A percentile compares a stretch with the other conserved stretches of the same genome.
These are phyloP conservation scores for Cephonodes hylas DNA, from an alignment of 2,888 invertebrate genomes.

Conservation along the genomic window DNA sequence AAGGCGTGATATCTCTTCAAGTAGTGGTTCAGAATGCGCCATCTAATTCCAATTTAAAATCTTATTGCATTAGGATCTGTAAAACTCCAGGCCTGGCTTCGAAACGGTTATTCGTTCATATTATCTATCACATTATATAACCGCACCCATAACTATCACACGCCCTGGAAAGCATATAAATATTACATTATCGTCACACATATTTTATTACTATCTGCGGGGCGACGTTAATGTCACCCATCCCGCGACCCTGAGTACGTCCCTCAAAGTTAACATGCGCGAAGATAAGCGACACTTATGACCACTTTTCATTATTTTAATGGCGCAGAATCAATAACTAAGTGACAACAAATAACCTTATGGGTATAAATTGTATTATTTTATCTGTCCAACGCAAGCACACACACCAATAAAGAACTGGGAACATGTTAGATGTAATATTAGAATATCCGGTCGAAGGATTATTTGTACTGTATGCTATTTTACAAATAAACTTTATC, in stretches of 20 bases:
- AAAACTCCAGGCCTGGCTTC: not conserved
- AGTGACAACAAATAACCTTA: not conserved
- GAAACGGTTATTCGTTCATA: not conserved
- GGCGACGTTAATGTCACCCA: conserved; percentile 1
- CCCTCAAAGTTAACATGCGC: conserved; percentile 8
- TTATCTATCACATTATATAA: not conserved
- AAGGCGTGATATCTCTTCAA: too few relatives aligned
- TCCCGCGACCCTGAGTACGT: not conserved
- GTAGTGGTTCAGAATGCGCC: too few relatives aligned
- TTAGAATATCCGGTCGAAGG: not conserved
- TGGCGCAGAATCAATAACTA: conserved; percentile 7
- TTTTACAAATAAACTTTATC: too few relatives aligned
- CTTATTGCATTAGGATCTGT: too few relatives aligned
- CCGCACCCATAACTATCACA: not conserved
- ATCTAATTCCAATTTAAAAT: too few relatives aligned
- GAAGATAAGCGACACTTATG: conserved; percentile 17
- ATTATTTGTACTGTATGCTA: not conserved
- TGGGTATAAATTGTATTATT: not conserved
- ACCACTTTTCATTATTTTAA: conserved; percentile 10
- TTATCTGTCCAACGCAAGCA: not conserved
- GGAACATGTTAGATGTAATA: not conserved
- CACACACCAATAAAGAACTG: not conserved
- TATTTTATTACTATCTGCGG: not conserved
- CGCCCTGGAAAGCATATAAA: not conserved
- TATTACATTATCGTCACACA: not conserved